phyloP scores from a whole-genome alignment of 2,888 invertebrate genomes.

The Phengaris arion region DNA sequence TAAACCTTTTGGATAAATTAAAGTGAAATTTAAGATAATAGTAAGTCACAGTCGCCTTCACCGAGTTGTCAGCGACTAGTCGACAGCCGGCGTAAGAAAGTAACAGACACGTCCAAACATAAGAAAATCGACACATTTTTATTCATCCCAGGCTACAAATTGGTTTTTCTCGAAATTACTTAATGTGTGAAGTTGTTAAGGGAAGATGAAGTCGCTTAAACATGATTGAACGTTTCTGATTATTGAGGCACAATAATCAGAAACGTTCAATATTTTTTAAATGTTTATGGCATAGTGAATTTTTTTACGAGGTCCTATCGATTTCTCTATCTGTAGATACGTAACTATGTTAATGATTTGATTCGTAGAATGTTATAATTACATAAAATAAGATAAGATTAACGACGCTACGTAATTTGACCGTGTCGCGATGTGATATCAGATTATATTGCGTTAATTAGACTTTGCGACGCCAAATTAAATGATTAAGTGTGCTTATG shows the following conservation, averaged over 20 bases:
- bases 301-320: not conserved
- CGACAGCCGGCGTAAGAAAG: no score
- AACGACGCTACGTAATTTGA: slow-evolving; percentile 10
- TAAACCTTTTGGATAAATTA: no score
- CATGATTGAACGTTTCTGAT: no score
- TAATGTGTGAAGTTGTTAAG: no score
- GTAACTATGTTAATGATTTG: slow-evolving; percentile 23
- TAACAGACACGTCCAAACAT: no score
- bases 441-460: slow-evolving; percentile 27
- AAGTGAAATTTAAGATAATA: no score
- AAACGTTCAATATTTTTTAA: not conserved
- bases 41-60: no score
- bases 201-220: not conserved
- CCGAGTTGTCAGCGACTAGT: no score
- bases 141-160: no score
- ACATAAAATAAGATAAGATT: slow-evolving; percentile 27
- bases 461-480: slow-evolving; percentile 30
- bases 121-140: no score
- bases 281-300: not conserved
- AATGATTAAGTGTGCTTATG: not conserved
- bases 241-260: no score
- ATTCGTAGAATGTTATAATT: slow-evolving; percentile 31
- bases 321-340: not conserved
- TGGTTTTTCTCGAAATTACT: no score
- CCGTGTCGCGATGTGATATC: slow-evolving; percentile 15